Base-by-base conservation (phyloP, 1,140 invertebrate genomes). In the Drosophila ironensis region DNA sequence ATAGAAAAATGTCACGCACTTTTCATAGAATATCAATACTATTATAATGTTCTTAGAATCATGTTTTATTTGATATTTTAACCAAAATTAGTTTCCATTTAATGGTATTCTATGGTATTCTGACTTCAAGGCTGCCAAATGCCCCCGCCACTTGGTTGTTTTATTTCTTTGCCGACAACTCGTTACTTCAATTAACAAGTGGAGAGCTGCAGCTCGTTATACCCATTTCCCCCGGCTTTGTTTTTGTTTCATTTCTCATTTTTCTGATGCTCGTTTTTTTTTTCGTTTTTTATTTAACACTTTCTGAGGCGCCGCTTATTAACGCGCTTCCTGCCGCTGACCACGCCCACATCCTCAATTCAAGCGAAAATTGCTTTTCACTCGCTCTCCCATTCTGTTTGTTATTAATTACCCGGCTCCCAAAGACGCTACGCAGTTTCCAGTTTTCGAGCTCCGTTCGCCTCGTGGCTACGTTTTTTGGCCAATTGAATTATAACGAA, bases 331-430 rank as follows among this genome's bases (percentile, higher is more conserved):
- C 80, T 74, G 51, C n/a, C n/a, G n/a, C 54, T 33, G 38, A 60
- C 57, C 78, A 74, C 81, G 66, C 80, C 78, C 66, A 86, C 80
- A 87, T 84, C 80, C 80, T 84, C 80, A 80, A 78, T 66, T 86
- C 50, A 45, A 57, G 59, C 44, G 51, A 84, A 84, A 82, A 82
- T 82, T 68, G 54, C 69, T 70, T 81, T 77, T 59, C 78, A 73
- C 68, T 78, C 64, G 53, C 53, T 64, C 17, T 50, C 53, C 50
- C 38, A 69, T 74, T 50, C 48, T 54, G 80, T 82, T 82, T 84
- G 78, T 82, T 82, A 82, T 82, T 82, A 82, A 82, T 82, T 82
- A 82, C 73, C 64, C 72, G 40, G 61, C 72, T 66, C 64, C 41
- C 61, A 74, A 51, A 67, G 57, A 71, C 54, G 57, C 77, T 52